Base-by-base conservation (phyloP, 2,113 vertebrate species). In the Lonchura striata region DNA sequence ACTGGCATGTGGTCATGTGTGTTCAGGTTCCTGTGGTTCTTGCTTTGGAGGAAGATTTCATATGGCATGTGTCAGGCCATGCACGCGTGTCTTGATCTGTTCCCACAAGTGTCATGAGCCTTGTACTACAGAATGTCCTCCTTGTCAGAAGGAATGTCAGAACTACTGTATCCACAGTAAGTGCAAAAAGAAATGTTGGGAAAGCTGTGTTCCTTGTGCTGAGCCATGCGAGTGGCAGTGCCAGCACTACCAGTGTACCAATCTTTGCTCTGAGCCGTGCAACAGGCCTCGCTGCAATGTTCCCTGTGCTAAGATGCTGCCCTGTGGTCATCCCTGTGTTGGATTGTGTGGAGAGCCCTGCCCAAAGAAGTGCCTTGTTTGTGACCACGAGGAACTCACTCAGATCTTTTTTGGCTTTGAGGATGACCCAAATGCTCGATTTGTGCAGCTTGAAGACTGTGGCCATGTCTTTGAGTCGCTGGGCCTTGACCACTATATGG, bases 381-480 rank as follows among this genome's bases (percentile, higher is more conserved):
- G 99, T 90, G 25, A 99, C 86, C 94, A 2, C 0, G 96, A 98
- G 4, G 98, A 99, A 15, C 98, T 99, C 78, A 98, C 97, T 3
- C 98, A 99, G 52, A 98, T 99, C 86, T 99, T 99, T 96, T 99
- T 99, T 77, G 99, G 99, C 78, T 98, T 88, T 42, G 99, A 99
- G 93, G 98, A 99, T 13, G 98, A 99, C 7, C 97, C 98, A 7
- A 97, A 98, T 8, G 98, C 98, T 82, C 75, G 87, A 78, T 99
- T 99, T 84, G 98, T 99, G 80, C 97, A 99, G 95, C 96, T 99
- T 7, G 98, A 99, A 86, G 99, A 99, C 92, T 99, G 99, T 60
- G 94, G 91, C 61, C 99, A 99, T 80, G 37, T 99, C 61, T 97
- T 99, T 70, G 99, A 99, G 91, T 97, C 97, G 7, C 96, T 97